phyloP scores from a whole-genome alignment of 2,888 invertebrate species.

The Notocelia uddmanniana region DNA sequence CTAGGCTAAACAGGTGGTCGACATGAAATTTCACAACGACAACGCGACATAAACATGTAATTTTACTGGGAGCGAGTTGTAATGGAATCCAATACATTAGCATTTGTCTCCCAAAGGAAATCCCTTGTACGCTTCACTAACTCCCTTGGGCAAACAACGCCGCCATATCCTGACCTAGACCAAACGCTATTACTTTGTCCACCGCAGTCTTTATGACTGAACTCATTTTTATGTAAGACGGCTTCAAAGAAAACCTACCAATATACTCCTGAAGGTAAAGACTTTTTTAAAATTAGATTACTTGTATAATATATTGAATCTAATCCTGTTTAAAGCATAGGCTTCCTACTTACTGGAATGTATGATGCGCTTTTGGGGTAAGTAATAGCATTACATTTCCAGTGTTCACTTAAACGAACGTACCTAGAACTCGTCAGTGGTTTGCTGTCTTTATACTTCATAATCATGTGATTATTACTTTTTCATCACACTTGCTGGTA shows the following conservation, averaged over 20 bases:
- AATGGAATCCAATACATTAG: slow-evolving; percentile 14
- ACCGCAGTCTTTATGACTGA: background rate
- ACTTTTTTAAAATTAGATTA: slow-evolving; percentile 21
- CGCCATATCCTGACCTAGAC: slow-evolving; percentile 8
- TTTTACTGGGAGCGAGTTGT: background rate
- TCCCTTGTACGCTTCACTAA: slow-evolving; percentile 1
- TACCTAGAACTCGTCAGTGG: too few relatives aligned
- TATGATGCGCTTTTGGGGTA: slow-evolving; percentile 3
- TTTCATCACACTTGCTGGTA: too few relatives aligned
- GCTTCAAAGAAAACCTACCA: background rate
- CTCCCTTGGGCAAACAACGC: slow-evolving; percentile 8
- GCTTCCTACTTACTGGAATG: slow-evolving; percentile 32
- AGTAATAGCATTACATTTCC: background rate
- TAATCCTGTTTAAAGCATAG: slow-evolving; percentile 4
- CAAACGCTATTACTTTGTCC: slow-evolving; percentile 19
- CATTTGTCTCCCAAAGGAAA: slow-evolving; percentile 20
- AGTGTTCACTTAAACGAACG: too few relatives aligned
- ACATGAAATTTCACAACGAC: background rate
- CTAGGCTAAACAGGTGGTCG: too few relatives aligned
- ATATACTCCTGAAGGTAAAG: background rate
- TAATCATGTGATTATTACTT: too few relatives aligned
- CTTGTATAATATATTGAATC: background rate
- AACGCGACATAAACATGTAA: background rate
- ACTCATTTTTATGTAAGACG: background rate
- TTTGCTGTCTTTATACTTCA: too few relatives aligned